Evolutionary conservation across 1,140 invertebrate genomes (phyloP).

Genomic region (Reticulitermes speratus): DNA sequence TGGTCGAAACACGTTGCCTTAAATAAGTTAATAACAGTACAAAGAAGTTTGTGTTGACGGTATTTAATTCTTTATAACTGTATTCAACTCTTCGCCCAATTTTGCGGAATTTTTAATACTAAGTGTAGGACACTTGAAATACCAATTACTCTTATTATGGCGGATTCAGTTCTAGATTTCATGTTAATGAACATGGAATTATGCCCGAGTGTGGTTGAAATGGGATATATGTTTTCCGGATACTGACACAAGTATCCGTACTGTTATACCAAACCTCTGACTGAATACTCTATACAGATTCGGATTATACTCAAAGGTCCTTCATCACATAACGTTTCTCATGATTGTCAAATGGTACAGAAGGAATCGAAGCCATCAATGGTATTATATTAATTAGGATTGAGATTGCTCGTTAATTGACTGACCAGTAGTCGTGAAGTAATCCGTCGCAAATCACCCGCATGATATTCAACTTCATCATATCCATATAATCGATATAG

Average conservation of each 20-base stretch:
- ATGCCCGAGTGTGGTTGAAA: too few relatives aligned
- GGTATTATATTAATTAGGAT: not conserved
- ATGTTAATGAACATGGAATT: too few relatives aligned
- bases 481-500: not conserved
- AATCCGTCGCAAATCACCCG: not conserved
- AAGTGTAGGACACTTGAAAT: too few relatives aligned
- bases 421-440: not conserved
- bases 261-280: not conserved
- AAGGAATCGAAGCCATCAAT: not conserved
- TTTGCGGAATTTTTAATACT: too few relatives aligned
- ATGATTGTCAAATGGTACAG: not conserved
- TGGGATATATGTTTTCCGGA: too few relatives aligned
- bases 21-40: too few relatives aligned
- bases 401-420: not conserved
- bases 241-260: not conserved
- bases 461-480: not conserved
- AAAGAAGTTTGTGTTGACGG: too few relatives aligned
- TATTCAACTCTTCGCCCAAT: too few relatives aligned
- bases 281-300: not conserved
- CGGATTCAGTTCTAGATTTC: too few relatives aligned
- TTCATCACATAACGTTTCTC: not conserved
- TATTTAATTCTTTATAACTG: too few relatives aligned
- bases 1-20: too few relatives aligned
- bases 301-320: not conserved
- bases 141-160: too few relatives aligned